Evolutionary conservation across 1,140 invertebrate species (phyloP).

Genomic region (Bombus superbus): DNA sequence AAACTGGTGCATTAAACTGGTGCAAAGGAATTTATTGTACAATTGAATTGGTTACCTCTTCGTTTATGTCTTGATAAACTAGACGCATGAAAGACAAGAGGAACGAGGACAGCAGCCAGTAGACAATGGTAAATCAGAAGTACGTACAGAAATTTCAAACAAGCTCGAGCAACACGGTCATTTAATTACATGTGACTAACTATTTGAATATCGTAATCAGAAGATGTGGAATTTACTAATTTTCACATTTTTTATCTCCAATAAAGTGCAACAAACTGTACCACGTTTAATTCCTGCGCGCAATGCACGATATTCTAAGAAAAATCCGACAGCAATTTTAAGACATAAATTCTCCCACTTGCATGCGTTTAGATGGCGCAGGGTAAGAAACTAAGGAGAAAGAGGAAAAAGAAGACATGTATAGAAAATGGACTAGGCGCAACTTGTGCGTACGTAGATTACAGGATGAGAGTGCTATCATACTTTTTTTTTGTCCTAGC

Average conservation of each 20-base stretch:
- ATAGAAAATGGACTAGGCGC: neutral
- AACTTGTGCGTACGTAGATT: slow-evolving; percentile 37
- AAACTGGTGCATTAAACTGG: neutral
- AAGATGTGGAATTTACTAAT: neutral
- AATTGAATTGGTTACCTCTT: neutral
- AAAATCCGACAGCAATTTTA: neutral
- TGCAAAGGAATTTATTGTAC: no score
- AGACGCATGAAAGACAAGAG: neutral
- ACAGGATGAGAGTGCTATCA: slow-evolving; percentile 45
- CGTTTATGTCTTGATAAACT: neutral
- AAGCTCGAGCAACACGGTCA: neutral
- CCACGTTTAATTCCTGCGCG: neutral
- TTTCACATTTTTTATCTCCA: neutral
- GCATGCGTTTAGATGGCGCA: neutral
- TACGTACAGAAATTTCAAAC: neutral
- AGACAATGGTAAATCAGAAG: neutral
- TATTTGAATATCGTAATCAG: neutral
- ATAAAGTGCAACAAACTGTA: neutral
- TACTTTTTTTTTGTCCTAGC: slow-evolving; percentile 28
- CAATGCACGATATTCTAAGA: neutral
- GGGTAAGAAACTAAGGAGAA: neutral
- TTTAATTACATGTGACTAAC: neutral
- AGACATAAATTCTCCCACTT: neutral
- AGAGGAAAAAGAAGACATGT: neutral
- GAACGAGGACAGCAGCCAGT: neutral